Conservation (phyloP, 2,113 vertebrate genomes). For the Sphyrna mokarran region DNA sequence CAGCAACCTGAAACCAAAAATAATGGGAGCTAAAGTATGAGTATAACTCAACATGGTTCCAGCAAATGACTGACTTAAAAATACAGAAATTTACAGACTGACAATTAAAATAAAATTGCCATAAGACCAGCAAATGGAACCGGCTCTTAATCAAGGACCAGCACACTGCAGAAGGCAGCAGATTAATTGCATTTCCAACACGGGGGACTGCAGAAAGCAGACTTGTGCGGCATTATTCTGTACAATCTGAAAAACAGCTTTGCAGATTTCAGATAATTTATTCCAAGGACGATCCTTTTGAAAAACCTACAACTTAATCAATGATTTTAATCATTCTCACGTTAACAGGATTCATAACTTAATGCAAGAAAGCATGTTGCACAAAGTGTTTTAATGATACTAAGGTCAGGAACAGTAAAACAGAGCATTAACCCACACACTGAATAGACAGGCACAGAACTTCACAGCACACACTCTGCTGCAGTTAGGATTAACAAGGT, state of each 20-base stretch:
- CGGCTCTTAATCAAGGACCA: neutral
- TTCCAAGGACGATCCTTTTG: neutral
- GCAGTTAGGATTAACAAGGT: conserved; percentile 49
- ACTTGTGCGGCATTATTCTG: neutral
- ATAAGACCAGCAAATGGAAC: neutral
- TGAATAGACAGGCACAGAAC: conserved; percentile 49
- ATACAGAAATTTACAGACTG: neutral
- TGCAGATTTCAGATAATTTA: neutral
- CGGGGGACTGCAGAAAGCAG: neutral
- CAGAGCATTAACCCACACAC: conserved; percentile 45
- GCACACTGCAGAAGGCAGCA: neutral
- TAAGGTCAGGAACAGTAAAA: conserved; percentile 49
- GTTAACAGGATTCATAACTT: neutral
- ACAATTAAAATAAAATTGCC: neutral
- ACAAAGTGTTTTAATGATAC: conserved; percentile 63
- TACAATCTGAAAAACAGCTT: neutral
- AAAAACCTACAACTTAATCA: neutral
- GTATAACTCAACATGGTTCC: neutral
- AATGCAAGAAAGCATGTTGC: conserved; percentile 41
- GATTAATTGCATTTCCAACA: neutral
- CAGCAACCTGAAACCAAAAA: neutral
- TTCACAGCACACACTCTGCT: conserved; percentile 47
- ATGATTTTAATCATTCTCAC: neutral
- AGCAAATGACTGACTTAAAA: neutral
- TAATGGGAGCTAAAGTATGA: neutral